phyloP scores from a whole-genome alignment of 2,797 vertebrate species.

The Oreonectes daqikongensis region DNA sequence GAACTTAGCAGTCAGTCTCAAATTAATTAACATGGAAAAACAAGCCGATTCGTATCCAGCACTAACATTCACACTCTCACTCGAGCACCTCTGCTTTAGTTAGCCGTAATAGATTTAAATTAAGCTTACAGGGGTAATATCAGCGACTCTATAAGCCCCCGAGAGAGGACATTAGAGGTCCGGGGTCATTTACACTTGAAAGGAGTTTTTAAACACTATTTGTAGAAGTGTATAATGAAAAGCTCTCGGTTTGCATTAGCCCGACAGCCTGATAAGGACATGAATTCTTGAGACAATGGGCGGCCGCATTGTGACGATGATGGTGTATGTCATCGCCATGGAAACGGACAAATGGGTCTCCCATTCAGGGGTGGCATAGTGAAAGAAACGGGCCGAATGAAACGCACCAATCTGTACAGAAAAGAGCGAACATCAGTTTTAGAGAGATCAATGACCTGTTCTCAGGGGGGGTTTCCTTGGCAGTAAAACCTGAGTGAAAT shows the following conservation, averaged over 20 bases:
- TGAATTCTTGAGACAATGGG: constrained; percentile 32
- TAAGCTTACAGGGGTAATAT: constrained; percentile 4
- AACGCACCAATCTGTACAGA: constrained; percentile 24
- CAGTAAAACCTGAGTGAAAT: constrained; percentile 8
- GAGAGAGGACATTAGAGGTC: constrained; percentile 22
- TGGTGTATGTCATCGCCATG: constrained; percentile 41
- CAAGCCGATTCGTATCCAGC: constrained; percentile 24
- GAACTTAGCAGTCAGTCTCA: constrained; percentile 25
- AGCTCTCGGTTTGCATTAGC: constrained; percentile 25
- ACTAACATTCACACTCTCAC: constrained; percentile 17
- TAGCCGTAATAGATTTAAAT: constrained; percentile 20
- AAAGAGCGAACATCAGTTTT: constrained; percentile 9
- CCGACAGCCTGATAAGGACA: constrained; percentile 20
- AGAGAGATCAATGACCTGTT: constrained; percentile 32
- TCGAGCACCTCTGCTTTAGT: constrained; percentile 15
- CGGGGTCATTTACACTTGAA: constrained; percentile 38
- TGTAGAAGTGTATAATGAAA: constrained; percentile 33
- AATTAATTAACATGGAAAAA: constrained; percentile 35
- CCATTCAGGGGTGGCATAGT: constrained; percentile 31
- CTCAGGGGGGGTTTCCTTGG: neutral
- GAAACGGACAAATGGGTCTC: constrained; percentile 40
- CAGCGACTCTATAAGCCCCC: neutral
- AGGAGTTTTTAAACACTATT: constrained; percentile 17
- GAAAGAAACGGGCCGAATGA: constrained; percentile 17
- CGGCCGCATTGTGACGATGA: constrained; percentile 37